Evolutionary conservation across 1,140 invertebrate genomes (phyloP), one percentile per base, ranked within the genome.

Genomic region (Drosophila albomicans): DNA sequence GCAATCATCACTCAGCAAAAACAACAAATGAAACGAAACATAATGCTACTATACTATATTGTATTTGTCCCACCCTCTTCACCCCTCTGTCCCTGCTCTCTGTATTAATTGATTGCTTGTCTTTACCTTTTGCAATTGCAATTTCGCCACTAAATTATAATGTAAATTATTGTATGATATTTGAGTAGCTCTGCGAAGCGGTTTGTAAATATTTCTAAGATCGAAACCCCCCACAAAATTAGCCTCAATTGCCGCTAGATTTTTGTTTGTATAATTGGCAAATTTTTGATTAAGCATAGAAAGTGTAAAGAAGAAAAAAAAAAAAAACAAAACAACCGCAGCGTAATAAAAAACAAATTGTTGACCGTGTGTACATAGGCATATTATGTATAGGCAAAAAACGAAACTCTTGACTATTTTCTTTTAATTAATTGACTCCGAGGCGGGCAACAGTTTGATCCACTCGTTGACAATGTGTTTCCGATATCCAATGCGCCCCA

Each of bases 361-460:
- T 86, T 87, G 79, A 82, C 54, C 70, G 66, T 87, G 66, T 87
- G 79, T 88, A 86, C 68, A 74, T 62, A 72, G 52, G 28, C 69
- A 66, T 65, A 74, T 16, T 10, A 45, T 45, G 43, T 59, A 49
- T 69, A 15, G 43, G 49, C 51, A 48, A 46, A 48, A 38, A 38
- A 38, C 20, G 20, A 38, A 38, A 11, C 7, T 10, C 35, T 38
- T 38, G 35, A 38, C 35, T 38, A 38, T 38, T 38, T 7, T 32
- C 7, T 8, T 32, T 1, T 32, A 32, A 5, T 32, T 8, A 11
- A 38, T 43, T n/a, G 48, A 11, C 25, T 2, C 25, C 8, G 35
- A 30, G 35, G 49, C 64, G 43, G 77, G 76, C 59, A 74, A 4
- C 25, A 88, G 52, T 52, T 91, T 81, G 25, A 92, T 92, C 91